These are phyloP conservation scores for Gasterosteus nipponicus DNA, from an alignment of 2,113 vertebrate genomes.

Conservation along the genomic window DNA sequence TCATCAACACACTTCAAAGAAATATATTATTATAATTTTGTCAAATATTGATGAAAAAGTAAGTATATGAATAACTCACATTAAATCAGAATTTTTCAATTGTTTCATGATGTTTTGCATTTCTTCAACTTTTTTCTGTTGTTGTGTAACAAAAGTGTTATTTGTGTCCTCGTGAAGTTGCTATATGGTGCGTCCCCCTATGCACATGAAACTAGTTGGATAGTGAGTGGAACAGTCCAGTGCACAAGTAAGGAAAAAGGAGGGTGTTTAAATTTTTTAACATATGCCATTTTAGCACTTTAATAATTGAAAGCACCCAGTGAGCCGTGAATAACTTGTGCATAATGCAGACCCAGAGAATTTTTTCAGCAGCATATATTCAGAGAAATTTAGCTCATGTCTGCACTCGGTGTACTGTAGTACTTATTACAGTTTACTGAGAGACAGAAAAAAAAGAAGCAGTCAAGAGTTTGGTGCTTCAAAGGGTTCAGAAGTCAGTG, in stretches of 20 bases:
- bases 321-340: conserved; percentile 68
- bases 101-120: background rate
- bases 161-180: conserved; percentile 5
- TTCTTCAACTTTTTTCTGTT: background rate
- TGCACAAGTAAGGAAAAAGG: conserved; percentile 46
- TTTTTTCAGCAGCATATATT: conserved; percentile 53
- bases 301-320: conserved; percentile 75
- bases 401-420: conserved; percentile 15
- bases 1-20: conserved; percentile 6
- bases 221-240: conserved; percentile 37
- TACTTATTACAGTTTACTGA: conserved; percentile 23
- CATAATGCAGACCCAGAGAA: conserved; percentile 75
- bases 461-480: conserved; percentile 1
- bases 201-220: conserved; percentile 24
- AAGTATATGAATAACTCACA: background rate
- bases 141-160: conserved; percentile 1
- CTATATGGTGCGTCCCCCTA: conserved; percentile 8
- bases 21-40: background rate
- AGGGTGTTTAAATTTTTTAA: conserved; percentile 73
- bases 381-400: conserved; percentile 34
- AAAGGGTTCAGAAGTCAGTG: background rate
- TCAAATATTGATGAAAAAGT: background rate
- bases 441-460: background rate
- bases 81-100: background rate
- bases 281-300: conserved; percentile 77